Base-by-base conservation (phyloP, 2,888 invertebrate genomes). In the Thereva unica region DNA sequence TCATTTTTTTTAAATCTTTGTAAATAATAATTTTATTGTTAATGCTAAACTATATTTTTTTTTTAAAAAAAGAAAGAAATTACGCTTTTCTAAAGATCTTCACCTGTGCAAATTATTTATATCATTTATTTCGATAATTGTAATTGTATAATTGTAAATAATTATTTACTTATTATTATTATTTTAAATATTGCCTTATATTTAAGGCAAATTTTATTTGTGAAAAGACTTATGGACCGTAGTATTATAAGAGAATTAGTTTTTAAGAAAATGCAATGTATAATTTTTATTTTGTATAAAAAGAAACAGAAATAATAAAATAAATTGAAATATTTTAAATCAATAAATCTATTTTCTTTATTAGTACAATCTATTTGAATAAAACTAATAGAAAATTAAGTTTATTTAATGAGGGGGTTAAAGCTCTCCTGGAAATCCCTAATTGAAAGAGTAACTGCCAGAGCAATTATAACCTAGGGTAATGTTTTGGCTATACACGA, bases 11-110 rank as follows among this genome's bases (percentile, higher is more conserved):
- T 23, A 23, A 23, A 23, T 23, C 23, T 23, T 23, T 23, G 23
- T 23, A 23, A 23, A 23, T 23, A 23, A 23, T 23, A 23, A 23
- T 23, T 23, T 23, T 23, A 23, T 23, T 23, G 2, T 23, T 23
- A 45, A 38, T n/a, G n/a, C n/a, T 47, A 45, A 38, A 57, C 41
- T 44, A 45, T n/a, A 54, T 34, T 12, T n/a, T 42, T 10, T n/a
- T 40, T 55, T 52, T 2, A 41, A n/a, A n/a, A 41, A 9, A 50
- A 8, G 23, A 23, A 38, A 50, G 45, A 45, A 57, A 8, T 45
- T 57, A 57, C 45, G 45, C 55, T 55, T 57, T 45, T 12, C 45
- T 45, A 42, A 57, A 37, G 57, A 57, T 57, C 45, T 57, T 44
- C 23, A 57, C 45, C 34, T 45, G 57, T 44, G 42, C 12, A 12